phyloP scores from a whole-genome alignment of 2,797 vertebrate species.

The Hydrophis major region DNA sequence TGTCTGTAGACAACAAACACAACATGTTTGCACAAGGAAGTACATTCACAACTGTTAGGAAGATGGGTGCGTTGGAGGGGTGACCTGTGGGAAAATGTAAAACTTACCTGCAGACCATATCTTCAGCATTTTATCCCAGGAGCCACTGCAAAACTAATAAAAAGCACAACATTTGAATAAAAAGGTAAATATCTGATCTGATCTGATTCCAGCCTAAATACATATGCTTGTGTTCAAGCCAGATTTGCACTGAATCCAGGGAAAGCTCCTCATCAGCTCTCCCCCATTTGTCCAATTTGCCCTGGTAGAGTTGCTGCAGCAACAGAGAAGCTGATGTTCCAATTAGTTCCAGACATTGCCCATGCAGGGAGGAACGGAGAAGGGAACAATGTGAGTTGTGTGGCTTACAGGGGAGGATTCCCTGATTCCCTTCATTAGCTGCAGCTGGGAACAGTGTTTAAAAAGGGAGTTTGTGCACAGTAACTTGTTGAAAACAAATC shows the following conservation, averaged over 20 bases:
- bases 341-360: neutral
- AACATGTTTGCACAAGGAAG: neutral
- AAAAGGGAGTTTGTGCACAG: no score
- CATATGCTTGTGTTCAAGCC: neutral
- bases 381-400: no score
- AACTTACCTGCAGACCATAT: slow-evolving; percentile 94
- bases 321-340: neutral
- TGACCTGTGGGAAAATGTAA: neutral
- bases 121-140: slow-evolving; percentile 99
- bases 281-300: neutral
- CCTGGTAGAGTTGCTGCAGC: neutral
- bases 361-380: no score
- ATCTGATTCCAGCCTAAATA: neutral
- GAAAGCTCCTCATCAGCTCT: neutral
- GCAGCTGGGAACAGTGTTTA: no score
- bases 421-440: no score
- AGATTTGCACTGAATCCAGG: neutral
- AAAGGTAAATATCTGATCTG: slow-evolving; percentile 5
- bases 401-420: no score
- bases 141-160: slow-evolving; percentile 94
- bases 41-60: neutral
- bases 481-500: no score
- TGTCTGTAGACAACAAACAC: neutral
- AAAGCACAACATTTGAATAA: slow-evolving; percentile 36
- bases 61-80: neutral